Conservation (phyloP, 2,888 invertebrate species). For the Perizoma affinitatum region DNA sequence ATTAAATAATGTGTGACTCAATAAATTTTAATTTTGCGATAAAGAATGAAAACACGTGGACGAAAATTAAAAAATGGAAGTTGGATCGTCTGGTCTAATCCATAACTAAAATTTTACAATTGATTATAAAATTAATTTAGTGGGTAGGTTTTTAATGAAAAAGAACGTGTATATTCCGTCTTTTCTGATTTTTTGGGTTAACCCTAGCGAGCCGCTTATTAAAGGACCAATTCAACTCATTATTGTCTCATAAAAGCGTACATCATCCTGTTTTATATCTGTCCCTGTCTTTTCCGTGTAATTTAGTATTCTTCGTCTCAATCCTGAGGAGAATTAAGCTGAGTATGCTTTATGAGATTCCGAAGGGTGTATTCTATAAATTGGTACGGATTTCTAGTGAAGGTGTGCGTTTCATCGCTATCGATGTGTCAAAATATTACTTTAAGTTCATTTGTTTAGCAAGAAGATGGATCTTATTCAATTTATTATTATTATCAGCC, state of each 20-base stretch:
- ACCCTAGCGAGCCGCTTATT: slow-evolving; percentile 35
- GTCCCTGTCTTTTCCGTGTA: slow-evolving; percentile 49
- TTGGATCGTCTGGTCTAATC: too few relatives aligned
- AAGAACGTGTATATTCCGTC: slow-evolving; percentile 6
- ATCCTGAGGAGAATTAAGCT: slow-evolving; percentile 25
- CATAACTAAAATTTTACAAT: too few relatives aligned
- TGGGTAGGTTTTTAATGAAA: too few relatives aligned
- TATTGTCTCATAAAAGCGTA: slow-evolving; percentile 79
- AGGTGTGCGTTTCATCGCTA: slow-evolving; percentile 13
- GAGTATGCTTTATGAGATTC: slow-evolving; percentile 76
- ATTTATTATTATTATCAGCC: too few relatives aligned
- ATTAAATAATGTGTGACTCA: too few relatives aligned
- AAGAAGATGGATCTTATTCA: too few relatives aligned
- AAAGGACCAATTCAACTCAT: slow-evolving; percentile 79
- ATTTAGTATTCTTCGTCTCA: slow-evolving; percentile 41
- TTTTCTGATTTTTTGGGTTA: not conserved
- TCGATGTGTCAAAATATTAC: not conserved
- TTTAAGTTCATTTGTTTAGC: too few relatives aligned
- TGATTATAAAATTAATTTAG: too few relatives aligned
- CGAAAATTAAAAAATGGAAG: too few relatives aligned
- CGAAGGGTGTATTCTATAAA: slow-evolving; percentile 73
- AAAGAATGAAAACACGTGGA: too few relatives aligned
- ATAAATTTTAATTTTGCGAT: too few relatives aligned
- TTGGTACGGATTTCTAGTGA: slow-evolving; percentile 56
- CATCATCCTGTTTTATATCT: slow-evolving; percentile 76